A percentile compares a stretch with the other conserved stretches of the same genome.
Evolutionary conservation across 1,140 invertebrate genomes (phyloP).

Genomic region (Bombus huntii): DNA sequence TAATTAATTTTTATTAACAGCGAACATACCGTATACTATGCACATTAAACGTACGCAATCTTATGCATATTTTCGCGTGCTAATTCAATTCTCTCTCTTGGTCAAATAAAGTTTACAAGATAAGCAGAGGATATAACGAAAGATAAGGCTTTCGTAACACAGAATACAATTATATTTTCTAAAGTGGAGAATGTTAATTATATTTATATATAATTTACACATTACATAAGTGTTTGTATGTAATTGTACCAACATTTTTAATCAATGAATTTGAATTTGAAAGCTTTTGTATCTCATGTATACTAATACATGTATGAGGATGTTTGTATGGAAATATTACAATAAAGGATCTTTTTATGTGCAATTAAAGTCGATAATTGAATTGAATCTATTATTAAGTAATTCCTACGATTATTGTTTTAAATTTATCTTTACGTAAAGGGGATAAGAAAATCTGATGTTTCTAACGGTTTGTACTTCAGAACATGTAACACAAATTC

Average conservation of each 20-base stretch:
- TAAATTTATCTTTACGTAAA: not conserved
- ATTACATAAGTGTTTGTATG: not conserved
- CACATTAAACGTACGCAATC: not conserved
- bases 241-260: not conserved
- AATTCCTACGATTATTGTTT: not conserved
- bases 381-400: not conserved
- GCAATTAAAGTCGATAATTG: not conserved
- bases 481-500: not conserved
- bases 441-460: not conserved
- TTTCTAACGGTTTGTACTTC: not conserved
- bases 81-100: not conserved
- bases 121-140: not conserved
- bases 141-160: not conserved
- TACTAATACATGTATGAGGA: not conserved
- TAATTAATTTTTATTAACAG: no score
- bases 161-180: not conserved
- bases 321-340: not conserved
- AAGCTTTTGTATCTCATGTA: not conserved
- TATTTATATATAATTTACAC: not conserved
- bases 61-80: not conserved
- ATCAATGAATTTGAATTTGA: not conserved
- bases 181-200: not conserved
- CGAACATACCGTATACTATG: not conserved
- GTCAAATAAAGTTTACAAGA: no score
- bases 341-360: not conserved